A percentile compares a stretch with the other conserved stretches of the same genome.
phyloP scores from a whole-genome alignment of 2,797 vertebrate species.

The Micropoecilia bifurca region DNA sequence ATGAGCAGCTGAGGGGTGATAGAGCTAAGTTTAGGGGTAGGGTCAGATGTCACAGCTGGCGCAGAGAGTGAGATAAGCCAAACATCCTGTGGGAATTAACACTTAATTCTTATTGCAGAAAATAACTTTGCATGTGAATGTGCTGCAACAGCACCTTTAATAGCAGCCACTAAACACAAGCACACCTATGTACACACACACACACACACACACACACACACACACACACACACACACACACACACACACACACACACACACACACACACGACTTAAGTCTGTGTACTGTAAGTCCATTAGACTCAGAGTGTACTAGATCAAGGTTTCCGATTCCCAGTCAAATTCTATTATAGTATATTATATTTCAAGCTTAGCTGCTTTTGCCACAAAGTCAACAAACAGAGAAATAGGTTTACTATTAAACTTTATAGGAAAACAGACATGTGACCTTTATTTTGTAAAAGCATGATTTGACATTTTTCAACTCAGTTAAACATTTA shows the following conservation, averaged over 20 bases:
- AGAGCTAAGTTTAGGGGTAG: constrained; percentile 66
- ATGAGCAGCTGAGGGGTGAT: constrained; percentile 42
- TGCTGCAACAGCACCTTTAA: constrained; percentile 33
- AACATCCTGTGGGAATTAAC: constrained; percentile 55
- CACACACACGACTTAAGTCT: too few species aligned
- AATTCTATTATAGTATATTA: constrained; percentile 39
- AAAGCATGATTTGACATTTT: neutral
- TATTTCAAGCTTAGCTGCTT: constrained; percentile 24
- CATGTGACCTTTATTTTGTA: neutral
- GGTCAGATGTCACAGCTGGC: constrained; percentile 57
- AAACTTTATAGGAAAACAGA: neutral
- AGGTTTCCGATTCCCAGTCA: constrained; percentile 8
- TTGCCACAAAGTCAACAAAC: neutral
- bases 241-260: too few species aligned
- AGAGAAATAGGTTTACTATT: neutral
- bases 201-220: too few species aligned
- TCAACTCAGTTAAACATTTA: neutral
- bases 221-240: too few species aligned
- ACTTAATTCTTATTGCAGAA: constrained; percentile 55
- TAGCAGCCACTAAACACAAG: constrained; percentile 17
- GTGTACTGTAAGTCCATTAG: too few species aligned
- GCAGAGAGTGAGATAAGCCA: constrained; percentile 41
- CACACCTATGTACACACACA: neutral
- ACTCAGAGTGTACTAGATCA: neutral
- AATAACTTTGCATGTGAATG: constrained; percentile 43